Evolutionary conservation across 2,113 vertebrate genomes (phyloP), one percentile per base, ranked within the genome.

Genomic region (Chamaea fasciata): DNA sequence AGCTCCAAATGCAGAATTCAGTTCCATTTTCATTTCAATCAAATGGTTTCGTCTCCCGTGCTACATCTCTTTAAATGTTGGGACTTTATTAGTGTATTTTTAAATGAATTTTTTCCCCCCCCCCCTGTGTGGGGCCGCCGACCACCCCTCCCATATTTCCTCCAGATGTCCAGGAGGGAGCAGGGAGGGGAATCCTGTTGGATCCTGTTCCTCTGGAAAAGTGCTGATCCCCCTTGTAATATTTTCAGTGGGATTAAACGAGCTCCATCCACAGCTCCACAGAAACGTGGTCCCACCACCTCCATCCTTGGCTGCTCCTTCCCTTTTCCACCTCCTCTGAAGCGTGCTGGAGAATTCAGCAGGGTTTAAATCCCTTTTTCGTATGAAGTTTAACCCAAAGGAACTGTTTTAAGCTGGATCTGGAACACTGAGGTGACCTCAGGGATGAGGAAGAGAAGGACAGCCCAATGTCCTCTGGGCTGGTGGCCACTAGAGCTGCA

Each of bases 401-500:
- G 28, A 12, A 10, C 42, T 75, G 52, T 24, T 92, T 56, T 11
- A n/a, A 39, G 7, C 12, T 24, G 49, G 60, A 16, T 14, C 50
- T 53, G 50, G 42, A 6, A 59, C 9, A 1, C 26, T 23, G 79
- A 21, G 28, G 49, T 1, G 26, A 67, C 46, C 46, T 53, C 65
- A 59, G 52, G 44, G 41, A 41, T 1, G 1, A 63, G 33, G 24
- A 74, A 23, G 21, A 56, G 9, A 9, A 0, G 1, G 18, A 26
- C 0, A 5, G 20, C 47, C 30, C 0, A 0, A 10, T 6, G 37
- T 47, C 26, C 49, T 41, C 31, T 2, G 4, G 20, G 59, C 59
- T 85, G n/a, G 7, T 4, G 21, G n/a, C 31, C 81, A 74, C 50
- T 3, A 7, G 69, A 82, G 74, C 74, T 73, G 49, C 49, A 47